phyloP scores from a whole-genome alignment of 2,888 invertebrate species.

The Tenthredo distinguenda region DNA sequence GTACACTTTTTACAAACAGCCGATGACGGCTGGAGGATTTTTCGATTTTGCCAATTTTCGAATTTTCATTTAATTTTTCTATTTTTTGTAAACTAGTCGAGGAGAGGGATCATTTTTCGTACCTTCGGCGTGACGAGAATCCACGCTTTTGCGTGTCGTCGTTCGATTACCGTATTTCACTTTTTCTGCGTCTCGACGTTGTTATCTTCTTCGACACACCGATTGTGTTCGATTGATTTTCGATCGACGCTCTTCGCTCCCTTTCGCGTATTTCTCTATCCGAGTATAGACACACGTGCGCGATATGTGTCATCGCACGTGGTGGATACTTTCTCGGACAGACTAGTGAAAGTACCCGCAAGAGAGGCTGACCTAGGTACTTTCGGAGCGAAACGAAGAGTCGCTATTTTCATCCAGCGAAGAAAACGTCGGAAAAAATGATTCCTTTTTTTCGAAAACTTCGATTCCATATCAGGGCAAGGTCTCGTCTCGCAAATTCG shows the following conservation, averaged over 20 bases:
- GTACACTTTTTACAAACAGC: neutral
- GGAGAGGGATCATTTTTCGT: no score
- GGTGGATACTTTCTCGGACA: neutral
- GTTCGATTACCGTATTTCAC: no score
- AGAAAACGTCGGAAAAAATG: neutral
- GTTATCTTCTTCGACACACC: no score
- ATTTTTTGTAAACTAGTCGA: no score
- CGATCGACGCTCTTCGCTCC: neutral
- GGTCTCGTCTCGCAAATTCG: neutral
- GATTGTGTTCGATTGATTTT: neutral
- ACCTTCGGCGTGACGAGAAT: no score
- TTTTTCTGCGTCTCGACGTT: no score
- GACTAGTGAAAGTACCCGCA: neutral
- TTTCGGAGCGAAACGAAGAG: neutral
- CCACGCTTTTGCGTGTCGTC: no score
- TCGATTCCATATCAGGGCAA: neutral
- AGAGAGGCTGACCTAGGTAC: neutral
- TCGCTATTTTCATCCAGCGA: neutral
- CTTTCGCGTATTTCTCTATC: neutral
- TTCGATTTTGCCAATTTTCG: no score
- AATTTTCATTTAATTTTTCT: neutral
- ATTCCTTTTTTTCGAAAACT: neutral
- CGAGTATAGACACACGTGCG: neutral
- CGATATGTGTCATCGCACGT: conserved; percentile 16
- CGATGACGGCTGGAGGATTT: neutral